Base-by-base conservation (phyloP, 2,888 invertebrate genomes). In the Terebella lapidaria region DNA sequence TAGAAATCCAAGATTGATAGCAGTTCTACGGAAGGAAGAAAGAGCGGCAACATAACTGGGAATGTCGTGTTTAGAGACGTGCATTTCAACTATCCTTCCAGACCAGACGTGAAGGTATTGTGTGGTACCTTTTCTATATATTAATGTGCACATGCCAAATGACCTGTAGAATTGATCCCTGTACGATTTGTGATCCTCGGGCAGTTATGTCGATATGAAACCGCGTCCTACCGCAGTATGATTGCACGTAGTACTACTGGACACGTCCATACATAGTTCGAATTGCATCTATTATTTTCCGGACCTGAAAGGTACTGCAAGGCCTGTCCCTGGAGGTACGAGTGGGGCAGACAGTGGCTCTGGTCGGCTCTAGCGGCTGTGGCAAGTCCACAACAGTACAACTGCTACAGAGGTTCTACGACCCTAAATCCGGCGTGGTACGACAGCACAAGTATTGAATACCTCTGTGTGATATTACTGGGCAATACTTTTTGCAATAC, bases 321-420 rank as follows among this genome's bases (percentile, higher is more conserved):
- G 72, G 72, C 35, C 61, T 81, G 35, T 70, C 64, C 47, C 56
- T 79, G 15, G 46, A 56, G 1, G 56, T 59, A 10, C 42, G 29
- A 1, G 51, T 64, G 26, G 68, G 68, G 22, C 58, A 68, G 53
- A 64, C 62, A 1, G 29, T 67, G 25, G 68, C 69, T n/a, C 54
- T 69, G 26, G 80, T 83, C 5, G 93, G 57, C 81, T 86, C 86
- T 2, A 91, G 90, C 64, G 93, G 93, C 0, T 91, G 91, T 74
- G 93, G 93, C 3, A 94, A 94, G 81, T 91, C 91, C 51, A 94
- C 93, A 0, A 88, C 90, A 55, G 87, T 94, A 61, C 89, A 91
- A 73, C 82, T 94, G 42, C 79, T 93, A 0, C 88, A 91, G 79
- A 82, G 92, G 60, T 92, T 91, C 77, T 94, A 94, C 75, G 91